Base-by-base conservation (phyloP, 1,140 invertebrate species). In the Lepidurus apus region DNA sequence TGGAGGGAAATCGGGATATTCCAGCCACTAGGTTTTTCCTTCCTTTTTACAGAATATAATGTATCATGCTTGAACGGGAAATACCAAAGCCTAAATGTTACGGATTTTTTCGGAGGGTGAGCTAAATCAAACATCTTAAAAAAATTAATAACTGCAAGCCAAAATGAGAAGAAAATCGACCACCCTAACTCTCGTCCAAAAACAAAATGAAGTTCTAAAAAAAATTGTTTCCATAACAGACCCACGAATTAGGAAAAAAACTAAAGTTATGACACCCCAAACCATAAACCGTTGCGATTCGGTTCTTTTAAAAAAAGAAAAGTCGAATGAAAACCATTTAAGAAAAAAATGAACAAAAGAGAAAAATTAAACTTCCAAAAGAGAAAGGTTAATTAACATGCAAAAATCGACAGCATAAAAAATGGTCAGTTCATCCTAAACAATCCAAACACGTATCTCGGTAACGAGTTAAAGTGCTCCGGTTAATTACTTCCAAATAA, bases 71-170 rank as follows among this genome's bases (percentile, higher is more conserved):
- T 65, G 21, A 65, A 65, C 21, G 53, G 53, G 53, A 65, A 65
- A 65, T 65, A 65, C 53, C 53, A 65, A 65, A 65, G 53, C 53
- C 53, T 13, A 65, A 65, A 17, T 65, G 53, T 65, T 65, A 65
- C 53, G 53, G 53, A 65, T n/a, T 65, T n/a, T 17, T 11, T 65
- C 21, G 45, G 45, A 47, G 13, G 53, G 53, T 13, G 53, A 21
- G 13, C 5, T 21, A 65, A 65, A 13, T 65, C 34, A 34, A 34
- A 65, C 53, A 21, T 65, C 7, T 17, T 7, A 7, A 65, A 13
- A 65, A n/a, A 65, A 65, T n/a, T n/a, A 65, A n/a, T n/a, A 65
- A 65, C 53, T 65, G 53, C 53, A 65, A 65, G 17, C 53, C 53
- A 21, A 65, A 65, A 65, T 34, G 3, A 34, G 34, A 34, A 34